Percentiles rank a stretch among this genome's conserved stretches.
phyloP scores from a whole-genome alignment of 2,797 vertebrate species.

The Enteromius afrohamiltoni region DNA sequence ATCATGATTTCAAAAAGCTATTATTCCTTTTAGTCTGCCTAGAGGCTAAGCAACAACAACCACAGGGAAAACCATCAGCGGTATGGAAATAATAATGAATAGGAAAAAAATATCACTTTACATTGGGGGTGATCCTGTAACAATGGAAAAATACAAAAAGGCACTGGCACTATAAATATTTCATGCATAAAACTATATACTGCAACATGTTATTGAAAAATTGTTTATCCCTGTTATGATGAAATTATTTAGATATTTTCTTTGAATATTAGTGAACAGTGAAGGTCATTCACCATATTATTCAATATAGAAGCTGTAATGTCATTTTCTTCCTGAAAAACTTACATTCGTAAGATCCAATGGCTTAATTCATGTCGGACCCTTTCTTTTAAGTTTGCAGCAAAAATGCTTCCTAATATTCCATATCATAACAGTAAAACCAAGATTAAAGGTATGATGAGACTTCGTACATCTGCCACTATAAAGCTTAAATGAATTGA shows the following conservation, averaged over 20 bases:
- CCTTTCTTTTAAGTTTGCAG: not conserved
- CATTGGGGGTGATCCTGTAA: not conserved
- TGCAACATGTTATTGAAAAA: not conserved
- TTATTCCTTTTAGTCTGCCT: not conserved
- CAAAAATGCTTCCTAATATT: not conserved
- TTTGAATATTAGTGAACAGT: not conserved
- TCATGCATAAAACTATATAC: not conserved
- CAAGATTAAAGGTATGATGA: slow-evolving; percentile 11
- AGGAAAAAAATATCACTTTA: slow-evolving; percentile 12
- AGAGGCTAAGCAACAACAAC: not conserved
- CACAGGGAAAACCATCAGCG: slow-evolving; percentile 7
- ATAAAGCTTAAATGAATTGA: slow-evolving; percentile 9
- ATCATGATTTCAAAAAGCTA: slow-evolving; percentile 16
- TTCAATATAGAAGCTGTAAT: not conserved
- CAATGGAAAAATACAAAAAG: slow-evolving; percentile 3
- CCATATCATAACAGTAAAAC: not conserved
- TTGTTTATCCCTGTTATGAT: not conserved
- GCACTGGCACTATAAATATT: not conserved
- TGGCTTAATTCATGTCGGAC: not conserved
- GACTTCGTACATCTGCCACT: not conserved
- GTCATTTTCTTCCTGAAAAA: not conserved
- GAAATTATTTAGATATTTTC: not conserved
- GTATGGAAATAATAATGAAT: slow-evolving; percentile 16
- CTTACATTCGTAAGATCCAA: not conserved
- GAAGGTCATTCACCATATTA: not conserved